Base-by-base conservation (phyloP, 2,888 invertebrate species). In the Nomada ruficornis region DNA sequence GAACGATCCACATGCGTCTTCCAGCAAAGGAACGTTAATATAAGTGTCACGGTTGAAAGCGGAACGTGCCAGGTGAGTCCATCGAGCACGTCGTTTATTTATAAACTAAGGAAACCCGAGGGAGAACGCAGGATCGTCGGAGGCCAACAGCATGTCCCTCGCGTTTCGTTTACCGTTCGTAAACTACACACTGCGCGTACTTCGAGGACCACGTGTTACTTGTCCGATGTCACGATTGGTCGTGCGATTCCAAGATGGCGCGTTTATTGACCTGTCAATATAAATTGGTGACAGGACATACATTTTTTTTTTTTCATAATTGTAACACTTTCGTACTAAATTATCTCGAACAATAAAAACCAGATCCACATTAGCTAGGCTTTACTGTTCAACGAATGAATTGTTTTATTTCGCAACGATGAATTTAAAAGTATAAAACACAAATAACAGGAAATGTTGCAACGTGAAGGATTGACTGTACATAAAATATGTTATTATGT, bases 1-100 rank as follows among this genome's bases (percentile, higher is more conserved):
- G 62, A 73, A 36, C 44, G 44, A 26, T 36, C 9, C 75, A 57
- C 82, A 64, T 78, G 82, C 71, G 82, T 79, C 60, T 75, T 73
- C 71, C 65, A 83, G 57, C 57, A 50, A 68, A 69, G 75, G 62
- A 80, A 71, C 67, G 77, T 82, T 59, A 54, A 67, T 77, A 82
- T 80, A 86, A 84, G 84, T 77, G 86, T 86, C 80, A 86, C 81
- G 83, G 75, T 81, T 84, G 76, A 81, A 77, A 78, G 81, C 77
- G 84, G 84, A 77, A 84, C 84, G 81, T 73, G 82, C 81, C 86
- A 80, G 79, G 82, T 67, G 82, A 82, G 83, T 80, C 77, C 70
- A 69, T 77, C 78, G 69, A 70, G 80, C 67, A 71, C 69, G 60
- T 71, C 73, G 82, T 83, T 88, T 85, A 88, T 87, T 89, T 85